These are phyloP conservation scores for Diadegma fenestrale DNA, from an alignment of 2,888 invertebrate genomes.

Conservation along the genomic window DNA sequence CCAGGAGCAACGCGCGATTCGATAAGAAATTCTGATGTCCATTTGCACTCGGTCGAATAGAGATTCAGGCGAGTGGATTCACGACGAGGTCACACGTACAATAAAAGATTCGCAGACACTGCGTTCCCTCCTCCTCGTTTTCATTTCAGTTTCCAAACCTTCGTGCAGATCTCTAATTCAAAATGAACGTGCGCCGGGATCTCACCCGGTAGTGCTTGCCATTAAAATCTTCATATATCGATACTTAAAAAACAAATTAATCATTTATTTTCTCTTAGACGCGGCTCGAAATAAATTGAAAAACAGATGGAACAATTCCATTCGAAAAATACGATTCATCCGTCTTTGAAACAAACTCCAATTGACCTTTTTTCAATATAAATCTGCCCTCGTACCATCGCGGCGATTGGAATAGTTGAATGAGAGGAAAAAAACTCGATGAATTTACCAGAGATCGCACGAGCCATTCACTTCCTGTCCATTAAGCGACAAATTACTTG, in stretches of 20 bases:
- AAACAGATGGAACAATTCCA: neutral
- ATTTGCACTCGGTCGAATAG: slow-evolving; percentile 47
- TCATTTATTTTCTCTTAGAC: neutral
- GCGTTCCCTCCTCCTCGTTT: neutral
- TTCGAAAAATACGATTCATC: neutral
- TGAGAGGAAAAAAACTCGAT: neutral
- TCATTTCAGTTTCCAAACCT: slow-evolving; percentile 28
- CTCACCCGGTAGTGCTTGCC: slow-evolving; percentile 36
- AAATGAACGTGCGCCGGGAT: slow-evolving; percentile 54
- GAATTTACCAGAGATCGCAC: slow-evolving; percentile 13
- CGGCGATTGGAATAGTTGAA: neutral
- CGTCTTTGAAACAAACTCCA: neutral
- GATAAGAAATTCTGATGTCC: slow-evolving; percentile 55
- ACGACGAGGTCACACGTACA: slow-evolving; percentile 58
- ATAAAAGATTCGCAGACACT: slow-evolving; percentile 46
- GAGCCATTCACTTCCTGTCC: slow-evolving; percentile 50
- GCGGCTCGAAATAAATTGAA: neutral
- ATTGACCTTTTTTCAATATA: slow-evolving; percentile 7
- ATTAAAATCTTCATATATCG: neutral
- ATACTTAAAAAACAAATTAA: slow-evolving; percentile 6
- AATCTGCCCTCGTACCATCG: neutral
- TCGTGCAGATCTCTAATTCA: slow-evolving; percentile 54
- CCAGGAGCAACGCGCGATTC: slow-evolving; percentile 49
- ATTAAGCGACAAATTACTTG: slow-evolving; percentile 50
- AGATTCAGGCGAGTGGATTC: slow-evolving; percentile 34